Evolutionary conservation across 2,888 invertebrate species (phyloP).

Genomic region (Caenorhabditis wallacei): DNA sequence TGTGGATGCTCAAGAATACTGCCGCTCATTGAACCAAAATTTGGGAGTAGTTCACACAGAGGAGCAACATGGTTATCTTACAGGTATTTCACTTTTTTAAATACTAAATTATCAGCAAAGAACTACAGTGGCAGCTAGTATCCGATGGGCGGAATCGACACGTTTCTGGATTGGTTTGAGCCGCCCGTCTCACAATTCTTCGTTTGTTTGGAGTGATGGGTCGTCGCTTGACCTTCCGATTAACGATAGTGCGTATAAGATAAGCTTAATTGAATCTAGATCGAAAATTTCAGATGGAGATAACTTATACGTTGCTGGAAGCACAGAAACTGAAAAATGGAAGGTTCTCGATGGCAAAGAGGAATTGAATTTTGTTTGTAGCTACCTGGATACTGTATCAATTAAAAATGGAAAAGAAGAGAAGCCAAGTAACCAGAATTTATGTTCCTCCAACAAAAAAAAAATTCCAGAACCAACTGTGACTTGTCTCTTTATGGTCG

Average conservation of each 20-base stretch:
- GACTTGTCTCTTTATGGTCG: conserved; percentile 50
- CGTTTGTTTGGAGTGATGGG: not conserved
- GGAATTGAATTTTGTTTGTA: not conserved
- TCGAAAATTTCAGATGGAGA: not conserved
- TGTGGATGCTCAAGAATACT: not conserved
- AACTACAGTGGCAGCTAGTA: not conserved
- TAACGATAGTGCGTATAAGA: too few relatives aligned
- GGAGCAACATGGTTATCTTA: not conserved
- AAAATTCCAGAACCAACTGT: conserved; percentile 29
- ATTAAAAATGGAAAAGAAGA: not conserved
- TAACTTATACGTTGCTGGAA: not conserved
- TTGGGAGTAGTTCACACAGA: not conserved
- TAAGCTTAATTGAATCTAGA: not conserved
- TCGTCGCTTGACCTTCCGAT: not conserved
- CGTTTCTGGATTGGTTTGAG: not conserved
- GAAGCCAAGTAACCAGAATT: too few relatives aligned
- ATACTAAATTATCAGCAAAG: not conserved
- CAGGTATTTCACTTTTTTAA: not conserved
- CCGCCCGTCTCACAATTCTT: not conserved
- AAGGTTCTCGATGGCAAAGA: not conserved
- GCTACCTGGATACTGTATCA: not conserved
- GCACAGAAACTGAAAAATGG: not conserved
- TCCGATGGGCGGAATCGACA: not conserved
- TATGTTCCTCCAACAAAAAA: too few relatives aligned
- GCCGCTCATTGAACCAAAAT: not conserved